Conservation (phyloP, 2,888 invertebrate species). For the Nephrotoma guestfalica region DNA sequence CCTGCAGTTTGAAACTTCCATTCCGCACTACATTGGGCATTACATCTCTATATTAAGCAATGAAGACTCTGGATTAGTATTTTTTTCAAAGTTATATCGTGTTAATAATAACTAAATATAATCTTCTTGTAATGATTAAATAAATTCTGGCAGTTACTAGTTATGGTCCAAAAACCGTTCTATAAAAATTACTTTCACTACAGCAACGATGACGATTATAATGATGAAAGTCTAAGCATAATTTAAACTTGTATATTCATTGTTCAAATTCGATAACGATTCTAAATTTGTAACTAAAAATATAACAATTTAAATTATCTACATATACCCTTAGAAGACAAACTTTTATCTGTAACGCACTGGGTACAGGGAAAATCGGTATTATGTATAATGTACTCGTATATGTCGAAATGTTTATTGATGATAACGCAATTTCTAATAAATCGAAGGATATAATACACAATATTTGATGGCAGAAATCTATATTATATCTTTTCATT, state of each 20-base stretch:
- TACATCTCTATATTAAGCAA: too few relatives aligned
- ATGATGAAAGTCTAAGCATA: neutral
- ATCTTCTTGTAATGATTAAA: too few relatives aligned
- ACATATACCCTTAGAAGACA: neutral
- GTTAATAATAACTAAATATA: too few relatives aligned
- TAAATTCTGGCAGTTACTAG: too few relatives aligned
- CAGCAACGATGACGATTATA: too few relatives aligned
- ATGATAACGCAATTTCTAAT: neutral
- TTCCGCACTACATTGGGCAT: too few relatives aligned
- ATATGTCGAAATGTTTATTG: neutral
- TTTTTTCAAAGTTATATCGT: too few relatives aligned
- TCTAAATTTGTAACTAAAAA: neutral
- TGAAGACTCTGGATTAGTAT: too few relatives aligned
- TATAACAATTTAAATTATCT: neutral
- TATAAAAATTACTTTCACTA: too few relatives aligned
- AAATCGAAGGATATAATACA: neutral
- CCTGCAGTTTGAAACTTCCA: too few relatives aligned
- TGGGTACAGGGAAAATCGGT: neutral
- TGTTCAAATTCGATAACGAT: neutral
- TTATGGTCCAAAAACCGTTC: too few relatives aligned
- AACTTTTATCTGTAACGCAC: neutral
- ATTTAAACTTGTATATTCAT: neutral
- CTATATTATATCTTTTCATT: neutral
- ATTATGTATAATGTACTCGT: neutral
- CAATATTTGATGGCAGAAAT: neutral